Evolutionary conservation across 2,888 invertebrate genomes (phyloP).

Genomic region (Lithophane leautieri): DNA sequence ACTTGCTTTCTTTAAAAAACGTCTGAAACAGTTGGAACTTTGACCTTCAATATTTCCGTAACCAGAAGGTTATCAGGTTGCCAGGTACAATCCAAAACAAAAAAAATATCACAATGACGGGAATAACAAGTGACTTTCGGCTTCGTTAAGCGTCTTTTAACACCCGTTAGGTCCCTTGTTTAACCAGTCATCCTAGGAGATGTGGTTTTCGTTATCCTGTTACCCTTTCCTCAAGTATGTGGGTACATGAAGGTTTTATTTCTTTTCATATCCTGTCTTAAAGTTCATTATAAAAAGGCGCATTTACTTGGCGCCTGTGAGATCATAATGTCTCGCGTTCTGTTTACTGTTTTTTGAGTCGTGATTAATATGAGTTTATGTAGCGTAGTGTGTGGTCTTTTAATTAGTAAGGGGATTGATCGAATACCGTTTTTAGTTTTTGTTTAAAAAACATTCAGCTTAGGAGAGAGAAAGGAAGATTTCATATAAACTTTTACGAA

Average conservation of each 20-base stretch:
- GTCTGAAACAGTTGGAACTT: too few relatives aligned
- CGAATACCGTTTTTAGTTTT: neutral
- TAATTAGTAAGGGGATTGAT: constrained; percentile 14
- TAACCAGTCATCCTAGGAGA: neutral
- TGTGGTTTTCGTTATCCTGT: neutral
- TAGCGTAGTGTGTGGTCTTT: constrained; percentile 45
- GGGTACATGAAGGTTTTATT: constrained; percentile 15
- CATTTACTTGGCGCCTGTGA: constrained; percentile 48
- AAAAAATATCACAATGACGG: too few relatives aligned
- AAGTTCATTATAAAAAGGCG: constrained; percentile 52
- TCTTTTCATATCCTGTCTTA: constrained; percentile 14
- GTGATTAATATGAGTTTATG: constrained; percentile 25
- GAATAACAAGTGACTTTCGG: too few relatives aligned
- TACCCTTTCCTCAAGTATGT: constrained; percentile 13
- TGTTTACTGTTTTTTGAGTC: constrained; percentile 11
- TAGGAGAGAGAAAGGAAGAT: neutral
- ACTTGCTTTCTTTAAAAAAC: too few relatives aligned
- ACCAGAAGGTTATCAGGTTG: too few relatives aligned
- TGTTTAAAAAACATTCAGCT: neutral
- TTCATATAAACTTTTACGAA: neutral
- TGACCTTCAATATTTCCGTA: too few relatives aligned
- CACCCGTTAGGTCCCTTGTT: neutral
- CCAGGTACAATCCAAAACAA: too few relatives aligned
- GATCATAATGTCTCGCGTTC: constrained; percentile 22
- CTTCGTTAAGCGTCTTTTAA: too few relatives aligned